Evolutionary conservation across 2,797 vertebrate genomes (phyloP).

Genomic region (Mus caroli): DNA sequence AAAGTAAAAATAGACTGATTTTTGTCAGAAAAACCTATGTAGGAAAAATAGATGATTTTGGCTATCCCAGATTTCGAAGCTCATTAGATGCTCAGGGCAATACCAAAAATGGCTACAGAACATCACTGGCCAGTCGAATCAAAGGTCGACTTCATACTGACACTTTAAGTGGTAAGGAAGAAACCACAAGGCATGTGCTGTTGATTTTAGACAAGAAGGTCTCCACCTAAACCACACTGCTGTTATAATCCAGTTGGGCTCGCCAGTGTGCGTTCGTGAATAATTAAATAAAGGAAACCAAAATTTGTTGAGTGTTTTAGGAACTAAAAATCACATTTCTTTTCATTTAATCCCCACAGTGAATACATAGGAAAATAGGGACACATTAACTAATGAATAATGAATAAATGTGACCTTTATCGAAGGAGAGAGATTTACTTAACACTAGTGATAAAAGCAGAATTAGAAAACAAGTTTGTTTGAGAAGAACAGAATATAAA

Average conservation of each 20-base stretch:
- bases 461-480: background rate
- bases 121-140: background rate
- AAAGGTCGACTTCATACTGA: background rate
- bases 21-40: background rate
- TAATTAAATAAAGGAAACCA: background rate
- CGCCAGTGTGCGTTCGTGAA: background rate
- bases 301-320: background rate
- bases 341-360: background rate
- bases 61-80: background rate
- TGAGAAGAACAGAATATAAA: background rate
- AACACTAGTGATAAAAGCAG: background rate
- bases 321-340: background rate
- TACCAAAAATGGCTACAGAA: constrained; percentile 22
- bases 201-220: background rate
- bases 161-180: background rate
- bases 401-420: background rate
- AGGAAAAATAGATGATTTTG: background rate
- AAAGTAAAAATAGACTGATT: background rate
- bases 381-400: background rate
- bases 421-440: background rate
- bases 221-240: background rate
- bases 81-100: background rate
- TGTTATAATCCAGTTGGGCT: background rate
- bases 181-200: background rate
- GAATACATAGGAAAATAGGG: background rate